These are phyloP conservation scores for Coluber constrictor DNA, from an alignment of 2,797 vertebrate species.

Conservation along the genomic window DNA sequence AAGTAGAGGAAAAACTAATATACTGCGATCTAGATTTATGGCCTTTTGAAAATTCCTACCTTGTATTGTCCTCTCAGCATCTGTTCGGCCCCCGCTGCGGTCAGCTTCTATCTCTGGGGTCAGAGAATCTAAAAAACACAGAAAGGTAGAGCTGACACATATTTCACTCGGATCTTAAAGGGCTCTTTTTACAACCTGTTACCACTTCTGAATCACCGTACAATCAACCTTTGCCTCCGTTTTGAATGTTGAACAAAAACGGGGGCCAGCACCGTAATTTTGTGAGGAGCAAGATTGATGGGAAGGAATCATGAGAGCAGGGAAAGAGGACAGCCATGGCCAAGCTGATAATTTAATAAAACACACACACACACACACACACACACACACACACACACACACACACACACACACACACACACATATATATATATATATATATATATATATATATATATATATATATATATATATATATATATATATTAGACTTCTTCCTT, in stretches of 20 bases:
- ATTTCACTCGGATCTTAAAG: constrained; percentile 73
- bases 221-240: constrained; percentile 68
- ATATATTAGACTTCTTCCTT: constrained; percentile 20
- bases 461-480: too few relatives aligned
- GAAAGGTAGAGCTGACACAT: constrained; percentile 90
- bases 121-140: constrained; percentile 93
- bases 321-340: constrained; percentile 47
- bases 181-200: constrained; percentile 69
- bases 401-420: too few relatives aligned
- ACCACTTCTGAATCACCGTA: constrained; percentile 69
- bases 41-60: constrained; percentile 96
- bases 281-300: constrained; percentile 58
- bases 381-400: too few relatives aligned
- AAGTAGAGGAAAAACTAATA: constrained; percentile 92
- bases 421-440: too few relatives aligned
- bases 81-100: constrained; percentile 98
- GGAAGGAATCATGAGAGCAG: constrained; percentile 55
- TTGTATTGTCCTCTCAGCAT: constrained; percentile 99
- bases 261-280: constrained; percentile 57
- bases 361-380: too few relatives aligned
- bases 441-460: too few relatives aligned
- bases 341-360: constrained; percentile 52
- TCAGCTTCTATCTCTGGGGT: constrained; percentile 99
- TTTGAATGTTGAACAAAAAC: constrained; percentile 70
- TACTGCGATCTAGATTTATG: constrained; percentile 93